phyloP scores from a whole-genome alignment of 2,797 vertebrate species.

The Tiaroga cobitis region DNA sequence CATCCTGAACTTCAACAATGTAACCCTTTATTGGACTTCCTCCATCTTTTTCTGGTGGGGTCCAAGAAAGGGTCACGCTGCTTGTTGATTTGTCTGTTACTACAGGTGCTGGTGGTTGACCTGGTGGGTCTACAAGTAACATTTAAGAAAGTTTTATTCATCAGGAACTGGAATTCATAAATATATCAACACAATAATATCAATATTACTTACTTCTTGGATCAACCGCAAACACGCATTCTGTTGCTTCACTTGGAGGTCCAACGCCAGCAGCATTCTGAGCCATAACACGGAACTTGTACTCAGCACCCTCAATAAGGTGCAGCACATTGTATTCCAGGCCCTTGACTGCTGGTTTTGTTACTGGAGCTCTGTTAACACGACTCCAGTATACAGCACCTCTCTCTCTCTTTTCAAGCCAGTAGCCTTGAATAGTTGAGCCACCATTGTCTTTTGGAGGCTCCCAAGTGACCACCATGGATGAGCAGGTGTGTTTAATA shows the following conservation, averaged over 20 bases:
- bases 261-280: conserved; percentile 93
- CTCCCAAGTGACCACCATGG: conserved; percentile 94
- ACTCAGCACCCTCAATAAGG: conserved; percentile 91
- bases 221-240: conserved; percentile 85
- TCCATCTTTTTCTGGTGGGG: conserved; percentile 90
- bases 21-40: conserved; percentile 94
- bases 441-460: conserved; percentile 94
- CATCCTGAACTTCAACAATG: conserved; percentile 95
- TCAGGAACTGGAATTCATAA: not conserved
- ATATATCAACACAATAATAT: not conserved
- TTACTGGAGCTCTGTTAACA: conserved; percentile 90
- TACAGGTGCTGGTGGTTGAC: conserved; percentile 83
- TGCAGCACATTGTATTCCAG: conserved; percentile 88
- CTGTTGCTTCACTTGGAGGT: conserved; percentile 90
- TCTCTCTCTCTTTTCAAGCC: conserved; percentile 96
- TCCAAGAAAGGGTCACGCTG: conserved; percentile 89
- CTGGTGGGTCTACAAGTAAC: conserved; percentile 81
- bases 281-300: conserved; percentile 94
- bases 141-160: conserved; percentile 10
- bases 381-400: conserved; percentile 94
- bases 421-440: conserved; percentile 94
- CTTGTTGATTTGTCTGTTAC: conserved; percentile 93
- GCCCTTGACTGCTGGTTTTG: conserved; percentile 90
- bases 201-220: conserved; percentile 86
- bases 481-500: conserved; percentile 82